phyloP scores from a whole-genome alignment of 2,888 invertebrate species.

The Allygus modestus region DNA sequence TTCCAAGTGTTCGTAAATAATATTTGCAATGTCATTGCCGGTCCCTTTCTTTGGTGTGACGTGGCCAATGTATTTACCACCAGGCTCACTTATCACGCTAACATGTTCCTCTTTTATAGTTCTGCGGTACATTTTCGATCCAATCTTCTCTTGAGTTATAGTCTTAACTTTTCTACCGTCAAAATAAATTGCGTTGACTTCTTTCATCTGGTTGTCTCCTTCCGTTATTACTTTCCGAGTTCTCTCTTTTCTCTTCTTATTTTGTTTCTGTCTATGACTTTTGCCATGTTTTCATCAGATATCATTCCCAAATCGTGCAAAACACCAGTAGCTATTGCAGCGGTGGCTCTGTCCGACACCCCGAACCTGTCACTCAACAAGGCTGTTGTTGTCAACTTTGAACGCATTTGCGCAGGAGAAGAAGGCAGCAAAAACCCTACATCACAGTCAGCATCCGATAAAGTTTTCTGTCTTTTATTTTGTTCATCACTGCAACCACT shows the following conservation, averaged over 20 bases:
- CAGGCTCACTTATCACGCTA: slow-evolving; percentile 59
- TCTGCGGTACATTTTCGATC: slow-evolving; percentile 32
- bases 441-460: background rate
- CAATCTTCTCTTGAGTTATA: slow-evolving; percentile 53
- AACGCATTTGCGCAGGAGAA: slow-evolving; percentile 50
- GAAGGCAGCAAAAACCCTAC: background rate
- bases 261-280: slow-evolving; percentile 60
- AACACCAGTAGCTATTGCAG: slow-evolving; percentile 56
- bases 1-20: too few species aligned
- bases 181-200: slow-evolving; percentile 60
- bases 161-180: slow-evolving; percentile 61
- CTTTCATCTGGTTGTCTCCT: slow-evolving; percentile 30
- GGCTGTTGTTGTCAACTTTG: slow-evolving; percentile 42
- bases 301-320: slow-evolving; percentile 59
- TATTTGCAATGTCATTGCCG: too few species aligned
- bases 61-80: slow-evolving; percentile 54
- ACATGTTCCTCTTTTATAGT: slow-evolving; percentile 33
- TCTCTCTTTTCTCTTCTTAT: slow-evolving; percentile 59
- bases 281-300: slow-evolving; percentile 18
- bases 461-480: background rate
- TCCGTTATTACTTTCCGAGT: background rate
- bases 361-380: slow-evolving; percentile 55
- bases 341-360: slow-evolving; percentile 62
- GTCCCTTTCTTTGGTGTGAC: background rate
- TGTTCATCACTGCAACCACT: slow-evolving; percentile 32